Base-by-base conservation (phyloP, 2,888 invertebrate species). In the Limenitis camilla region DNA sequence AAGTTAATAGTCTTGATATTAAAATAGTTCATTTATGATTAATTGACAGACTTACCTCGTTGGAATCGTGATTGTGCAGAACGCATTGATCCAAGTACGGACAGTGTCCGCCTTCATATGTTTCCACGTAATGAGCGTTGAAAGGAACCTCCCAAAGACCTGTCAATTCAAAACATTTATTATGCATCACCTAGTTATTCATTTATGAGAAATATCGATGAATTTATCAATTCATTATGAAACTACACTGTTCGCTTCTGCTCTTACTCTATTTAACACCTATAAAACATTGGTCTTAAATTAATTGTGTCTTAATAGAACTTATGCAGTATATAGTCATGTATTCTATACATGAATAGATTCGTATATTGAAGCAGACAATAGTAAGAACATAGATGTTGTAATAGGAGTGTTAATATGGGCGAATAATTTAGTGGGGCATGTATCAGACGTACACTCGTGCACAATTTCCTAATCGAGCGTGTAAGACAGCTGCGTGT, bases 81-180 rank as follows among this genome's bases (percentile, higher is more conserved):
- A 96, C 96, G 74, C 96, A 96, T 78, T 96, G 96, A 77, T 96
- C 96, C 72, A 96, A 83, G 69, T 96, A 96, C 1, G 96, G 96
- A 65, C 96, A 97, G 69, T 96, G 96, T 8, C 96, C 96, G 38
- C 96, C 96, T 82, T 96, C 96, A 64, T 91, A 96, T 32, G 92
- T 92, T 71, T 95, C 94, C 4, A 96, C 92, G 74, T 93, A 96
- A 78, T 96, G 96, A 40, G 96, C 93, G 73, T 96, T 97, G 69
- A 97, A 83, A 1, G 96, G 96, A 33, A 97, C 91, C 83, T 96
- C 96, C 96, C 96, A 96, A n/a, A 96, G 90, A 64, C 94, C 94
- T 92, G 52, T 33, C 27, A 45, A 35, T 33, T 40, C 5, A 40
- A 33, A 44, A 43, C 19, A 27, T 19, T 36, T 10, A 28, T 11